Evolutionary conservation across 2,113 vertebrate genomes (phyloP).

Genomic region (Sylvia atricapilla): DNA sequence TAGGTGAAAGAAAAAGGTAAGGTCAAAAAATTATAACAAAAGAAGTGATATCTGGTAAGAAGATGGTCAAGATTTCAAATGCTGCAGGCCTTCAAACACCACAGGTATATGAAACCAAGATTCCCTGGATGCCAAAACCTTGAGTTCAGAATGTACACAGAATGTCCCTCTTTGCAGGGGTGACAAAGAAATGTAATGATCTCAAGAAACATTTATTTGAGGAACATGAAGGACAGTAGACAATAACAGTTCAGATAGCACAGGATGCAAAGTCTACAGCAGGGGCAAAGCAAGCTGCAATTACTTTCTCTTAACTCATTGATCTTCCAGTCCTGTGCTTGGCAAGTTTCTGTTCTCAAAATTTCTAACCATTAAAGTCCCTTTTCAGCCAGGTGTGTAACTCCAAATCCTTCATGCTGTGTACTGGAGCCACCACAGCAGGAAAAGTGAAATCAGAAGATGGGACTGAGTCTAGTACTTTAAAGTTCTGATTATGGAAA

Average conservation of each 20-base stretch:
- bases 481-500: neutral
- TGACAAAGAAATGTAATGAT: neutral
- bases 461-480: neutral
- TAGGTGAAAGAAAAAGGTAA: neutral
- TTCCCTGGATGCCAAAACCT: neutral
- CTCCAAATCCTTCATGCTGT: neutral
- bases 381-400: neutral
- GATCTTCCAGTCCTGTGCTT: neutral
- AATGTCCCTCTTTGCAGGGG: neutral
- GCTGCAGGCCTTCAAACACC: neutral
- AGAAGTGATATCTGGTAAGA: neutral
- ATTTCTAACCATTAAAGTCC: neutral
- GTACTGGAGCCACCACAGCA: neutral
- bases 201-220: neutral
- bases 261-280: neutral
- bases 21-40: neutral
- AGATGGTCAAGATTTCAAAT: neutral
- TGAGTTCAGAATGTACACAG: neutral
- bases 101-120: neutral
- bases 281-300: neutral
- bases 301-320: neutral
- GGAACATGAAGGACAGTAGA: neutral
- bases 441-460: neutral
- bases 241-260: neutral
- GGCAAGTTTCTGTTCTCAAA: neutral